Base-by-base conservation (phyloP, 2,113 vertebrate genomes). In the Chaetops frenatus region DNA sequence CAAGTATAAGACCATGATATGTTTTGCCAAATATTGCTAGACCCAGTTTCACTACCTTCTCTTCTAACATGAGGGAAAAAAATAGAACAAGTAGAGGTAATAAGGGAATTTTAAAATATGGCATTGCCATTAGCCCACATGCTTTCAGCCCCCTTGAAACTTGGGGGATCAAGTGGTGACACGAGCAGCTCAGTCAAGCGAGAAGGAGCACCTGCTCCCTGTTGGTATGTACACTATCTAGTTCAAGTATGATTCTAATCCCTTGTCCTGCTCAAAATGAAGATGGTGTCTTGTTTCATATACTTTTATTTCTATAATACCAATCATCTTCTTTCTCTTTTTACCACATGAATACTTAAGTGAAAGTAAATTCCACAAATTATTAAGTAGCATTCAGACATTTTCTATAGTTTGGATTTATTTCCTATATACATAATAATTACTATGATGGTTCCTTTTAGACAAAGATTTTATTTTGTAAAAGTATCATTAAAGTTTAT, bases 201-300 rank as follows among this genome's bases (percentile, higher is more conserved):
- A 95, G 90, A 83, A 88, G 90, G 54, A 42, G 64, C 90, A 96
- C 92, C 95, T 96, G 96, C 79, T 97, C 58, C 72, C 45, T 64
- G 23, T 7, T 95, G 94, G 79, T 86, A 95, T 96, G 94, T 92
- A 93, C 85, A 88, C 92, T 94, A 94, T 96, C 71, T 45, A 65
- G 23, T 11, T 80, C 74, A 90, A 92, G 62, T 82, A 95, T 88
- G 79, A 96, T 15, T 92, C 92, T 92, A 93, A 96, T 96, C 92
- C 85, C 96, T 54, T 24, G 42, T 93, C 81, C 85, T 93, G 54
- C n/a, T 50, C 82, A 58, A 90, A 94, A 93, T 80, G 79, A 93
- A 94, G 40, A 50, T 54, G 25, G 54, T 76, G 81, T 95, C 85
- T 72, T 66, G 38, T 96, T 96, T 90, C 94, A 80, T 85, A 42